phyloP scores from a whole-genome alignment of 2,888 invertebrate genomes.

The Ferdinandea cuprea region DNA sequence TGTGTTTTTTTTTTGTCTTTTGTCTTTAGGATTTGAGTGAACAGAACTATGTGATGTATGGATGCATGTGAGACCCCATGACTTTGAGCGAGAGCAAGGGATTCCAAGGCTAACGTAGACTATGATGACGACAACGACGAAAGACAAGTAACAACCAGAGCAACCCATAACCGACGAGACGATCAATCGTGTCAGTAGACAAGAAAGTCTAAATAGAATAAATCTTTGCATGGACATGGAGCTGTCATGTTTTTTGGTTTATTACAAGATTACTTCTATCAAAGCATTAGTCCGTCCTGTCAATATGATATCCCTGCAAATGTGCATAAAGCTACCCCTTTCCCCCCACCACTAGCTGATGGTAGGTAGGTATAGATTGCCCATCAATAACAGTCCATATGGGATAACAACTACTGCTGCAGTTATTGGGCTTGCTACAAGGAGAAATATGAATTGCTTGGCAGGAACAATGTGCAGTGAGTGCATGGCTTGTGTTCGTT shows the following conservation, averaged over 20 bases:
- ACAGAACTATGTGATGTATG: constrained; percentile 31
- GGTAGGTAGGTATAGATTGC: not conserved
- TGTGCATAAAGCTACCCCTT: constrained; percentile 11
- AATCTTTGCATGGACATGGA: constrained; percentile 59
- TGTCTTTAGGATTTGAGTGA: not conserved
- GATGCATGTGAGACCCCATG: constrained; percentile 38
- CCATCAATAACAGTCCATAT: constrained; percentile 4
- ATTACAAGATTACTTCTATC: constrained; percentile 66
- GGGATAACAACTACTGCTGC: constrained; percentile 20
- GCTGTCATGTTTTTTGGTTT: constrained; percentile 62
- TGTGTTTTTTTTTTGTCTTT: not conserved
- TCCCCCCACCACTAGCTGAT: not conserved
- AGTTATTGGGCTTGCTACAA: constrained; percentile 1
- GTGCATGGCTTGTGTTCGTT: not conserved
- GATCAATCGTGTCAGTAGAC: constrained; percentile 66
- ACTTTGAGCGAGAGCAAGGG: constrained; percentile 25
- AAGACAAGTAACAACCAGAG: constrained; percentile 24
- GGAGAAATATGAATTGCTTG: constrained; percentile 6
- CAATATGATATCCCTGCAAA: constrained; percentile 69
- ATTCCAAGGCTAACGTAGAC: too few species aligned
- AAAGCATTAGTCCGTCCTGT: constrained; percentile 63
- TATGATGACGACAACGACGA: not conserved
- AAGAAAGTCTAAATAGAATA: constrained; percentile 69
- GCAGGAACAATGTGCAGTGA: not conserved
- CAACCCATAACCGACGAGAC: constrained; percentile 43